These are phyloP conservation scores for Lycodopsis pacificus DNA, from an alignment of 2,797 vertebrate genomes.

Conservation along the genomic window DNA sequence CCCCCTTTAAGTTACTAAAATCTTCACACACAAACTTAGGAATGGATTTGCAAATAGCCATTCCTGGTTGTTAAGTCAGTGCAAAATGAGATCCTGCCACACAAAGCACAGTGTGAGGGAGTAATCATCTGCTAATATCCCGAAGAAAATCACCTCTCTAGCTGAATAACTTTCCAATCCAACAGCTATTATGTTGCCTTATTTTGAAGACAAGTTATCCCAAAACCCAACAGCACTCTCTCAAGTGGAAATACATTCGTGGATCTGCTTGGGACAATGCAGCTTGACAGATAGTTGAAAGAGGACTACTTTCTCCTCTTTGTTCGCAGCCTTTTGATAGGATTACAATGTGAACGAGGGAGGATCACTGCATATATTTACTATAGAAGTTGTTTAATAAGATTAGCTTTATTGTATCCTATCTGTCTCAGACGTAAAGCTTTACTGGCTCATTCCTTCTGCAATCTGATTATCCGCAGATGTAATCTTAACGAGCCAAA, in stretches of 20 bases:
- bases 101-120: neutral
- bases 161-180: slow-evolving; percentile 16
- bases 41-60: neutral
- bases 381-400: slow-evolving; percentile 66
- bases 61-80: neutral
- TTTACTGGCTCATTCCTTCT: slow-evolving; percentile 45
- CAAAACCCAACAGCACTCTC: slow-evolving; percentile 29
- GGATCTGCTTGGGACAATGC: slow-evolving; percentile 36
- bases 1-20: neutral
- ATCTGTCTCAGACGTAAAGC: slow-evolving; percentile 48
- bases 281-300: slow-evolving; percentile 39
- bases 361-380: slow-evolving; percentile 68
- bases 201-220: slow-evolving; percentile 37
- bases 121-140: slow-evolving; percentile 11
- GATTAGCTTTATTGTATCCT: slow-evolving; percentile 71
- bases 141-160: slow-evolving; percentile 7
- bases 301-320: slow-evolving; percentile 57
- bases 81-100: slow-evolving; percentile 35
- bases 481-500: slow-evolving; percentile 53
- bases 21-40: neutral
- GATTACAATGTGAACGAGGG: slow-evolving; percentile 56
- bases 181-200: slow-evolving; percentile 2
- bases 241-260: slow-evolving; percentile 63
- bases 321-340: slow-evolving; percentile 57
- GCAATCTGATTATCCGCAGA: slow-evolving; percentile 54